These are phyloP conservation scores for Hemitrygon akajei DNA, from an alignment of 2,797 vertebrate species.

Conservation along the genomic window DNA sequence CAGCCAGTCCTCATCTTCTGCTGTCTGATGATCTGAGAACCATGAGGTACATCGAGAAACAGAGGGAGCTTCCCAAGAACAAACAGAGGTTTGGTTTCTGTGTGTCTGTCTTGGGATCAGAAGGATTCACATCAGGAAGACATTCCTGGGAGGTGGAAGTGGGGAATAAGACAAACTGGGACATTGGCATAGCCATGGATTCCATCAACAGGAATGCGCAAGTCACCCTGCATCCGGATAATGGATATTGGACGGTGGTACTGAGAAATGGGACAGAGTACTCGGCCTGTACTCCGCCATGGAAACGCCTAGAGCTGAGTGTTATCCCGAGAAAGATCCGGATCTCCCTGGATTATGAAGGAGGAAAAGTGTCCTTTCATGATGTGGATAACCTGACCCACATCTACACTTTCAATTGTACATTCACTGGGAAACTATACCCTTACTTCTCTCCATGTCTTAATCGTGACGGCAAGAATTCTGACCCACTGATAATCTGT, in stretches of 20 bases:
- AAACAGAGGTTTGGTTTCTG: not conserved
- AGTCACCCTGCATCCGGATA: not conserved
- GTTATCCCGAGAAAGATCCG: not conserved
- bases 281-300: not conserved
- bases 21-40: conserved; percentile 24
- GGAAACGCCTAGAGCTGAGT: not conserved
- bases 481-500: not conserved
- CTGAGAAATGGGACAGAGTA: not conserved
- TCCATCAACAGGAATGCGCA: conserved; percentile 14
- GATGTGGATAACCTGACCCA: conserved; percentile 20
- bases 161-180: not conserved
- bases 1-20: conserved; percentile 22
- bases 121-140: conserved; percentile 12
- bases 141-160: conserved; percentile 33
- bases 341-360: conserved; percentile 35
- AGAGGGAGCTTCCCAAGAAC: not conserved
- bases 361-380: conserved; percentile 28
- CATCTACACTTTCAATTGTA: conserved; percentile 35
- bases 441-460: not conserved
- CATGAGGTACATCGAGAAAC: not conserved
- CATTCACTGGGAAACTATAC: conserved; percentile 37
- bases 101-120: conserved; percentile 9
- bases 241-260: not conserved
- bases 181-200: not conserved
- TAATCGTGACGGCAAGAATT: not conserved